Percentiles rank a stretch among this genome's conserved stretches.
Evolutionary conservation across 2,113 vertebrate genomes (phyloP).

Genomic region (Amphiprion percula): DNA sequence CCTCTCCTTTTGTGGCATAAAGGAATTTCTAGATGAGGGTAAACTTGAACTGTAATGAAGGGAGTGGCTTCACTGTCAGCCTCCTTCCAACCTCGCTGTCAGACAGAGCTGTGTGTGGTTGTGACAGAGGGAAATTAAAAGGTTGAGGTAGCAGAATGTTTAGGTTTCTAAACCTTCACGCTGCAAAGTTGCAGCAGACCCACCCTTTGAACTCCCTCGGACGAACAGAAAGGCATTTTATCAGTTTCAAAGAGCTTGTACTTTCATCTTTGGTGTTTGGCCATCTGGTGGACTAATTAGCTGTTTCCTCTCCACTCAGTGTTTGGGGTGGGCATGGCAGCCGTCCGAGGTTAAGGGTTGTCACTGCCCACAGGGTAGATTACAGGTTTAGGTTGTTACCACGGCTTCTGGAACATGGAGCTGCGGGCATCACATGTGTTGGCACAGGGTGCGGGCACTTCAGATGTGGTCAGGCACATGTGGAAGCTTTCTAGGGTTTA

Average conservation of each 20-base stretch:
- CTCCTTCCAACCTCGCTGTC: slow-evolving; percentile 13
- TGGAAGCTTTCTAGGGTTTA: slow-evolving; percentile 81
- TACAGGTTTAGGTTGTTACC: slow-evolving; percentile 74
- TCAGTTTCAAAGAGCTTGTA: slow-evolving; percentile 63
- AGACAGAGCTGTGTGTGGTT: slow-evolving; percentile 43
- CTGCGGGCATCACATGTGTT: slow-evolving; percentile 78
- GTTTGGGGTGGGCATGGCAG: slow-evolving; percentile 70
- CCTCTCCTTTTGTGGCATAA: slow-evolving; percentile 36
- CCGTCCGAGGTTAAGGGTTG: slow-evolving; percentile 65
- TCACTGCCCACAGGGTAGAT: slow-evolving; percentile 72
- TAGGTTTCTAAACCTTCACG: slow-evolving; percentile 55
- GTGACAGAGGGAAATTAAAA: slow-evolving; percentile 70
- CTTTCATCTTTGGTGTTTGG: slow-evolving; percentile 74
- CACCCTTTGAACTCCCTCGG: slow-evolving; percentile 64
- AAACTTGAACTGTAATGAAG: slow-evolving; percentile 53
- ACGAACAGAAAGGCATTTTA: slow-evolving; percentile 67
- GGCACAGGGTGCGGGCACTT: slow-evolving; percentile 72
- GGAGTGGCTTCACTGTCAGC: slow-evolving; percentile 61
- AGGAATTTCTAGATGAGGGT: slow-evolving; percentile 46
- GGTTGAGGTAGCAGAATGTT: slow-evolving; percentile 63
- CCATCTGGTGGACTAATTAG: slow-evolving; percentile 72
- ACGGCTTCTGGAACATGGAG: slow-evolving; percentile 70
- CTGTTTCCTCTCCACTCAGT: slow-evolving; percentile 68
- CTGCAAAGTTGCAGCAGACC: slow-evolving; percentile 35
- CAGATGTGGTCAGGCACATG: slow-evolving; percentile 82